Percentiles rank a stretch among this genome's conserved stretches.
phyloP scores from a whole-genome alignment of 2,888 invertebrate species.

The Phyllotreta striolata region DNA sequence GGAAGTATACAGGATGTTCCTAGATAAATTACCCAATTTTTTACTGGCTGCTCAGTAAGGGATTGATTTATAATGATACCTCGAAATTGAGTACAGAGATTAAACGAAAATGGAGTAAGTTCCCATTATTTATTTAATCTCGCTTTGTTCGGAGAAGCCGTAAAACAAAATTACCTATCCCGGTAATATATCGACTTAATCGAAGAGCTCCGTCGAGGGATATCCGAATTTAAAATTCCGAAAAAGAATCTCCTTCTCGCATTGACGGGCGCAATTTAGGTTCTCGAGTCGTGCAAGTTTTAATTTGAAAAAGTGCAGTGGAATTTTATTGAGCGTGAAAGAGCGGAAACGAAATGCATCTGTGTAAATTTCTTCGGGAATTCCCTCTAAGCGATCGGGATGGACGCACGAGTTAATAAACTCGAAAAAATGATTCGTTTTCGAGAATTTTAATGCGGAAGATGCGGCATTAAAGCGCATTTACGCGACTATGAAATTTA shows the following conservation, averaged over 20 bases:
- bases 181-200: conserved; percentile 14
- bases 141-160: conserved; percentile 1
- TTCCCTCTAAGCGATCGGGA: too few species aligned
- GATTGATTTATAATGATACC: too few species aligned
- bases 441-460: too few species aligned
- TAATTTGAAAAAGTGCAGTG: conserved; percentile 8
- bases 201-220: conserved; percentile 4
- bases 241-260: not conserved
- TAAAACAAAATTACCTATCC: conserved; percentile 12
- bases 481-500: not conserved
- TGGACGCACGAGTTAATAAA: too few species aligned
- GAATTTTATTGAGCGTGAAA: not conserved
- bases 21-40: too few species aligned
- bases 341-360: not conserved
- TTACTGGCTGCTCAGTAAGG: too few species aligned
- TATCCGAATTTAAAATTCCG: conserved; percentile 7
- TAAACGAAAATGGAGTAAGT: not conserved
- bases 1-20: too few species aligned
- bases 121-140: conserved; percentile 4
- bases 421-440: too few species aligned
- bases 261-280: not conserved
- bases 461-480: too few species aligned
- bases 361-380: too few species aligned
- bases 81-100: not conserved
- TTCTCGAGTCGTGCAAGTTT: conserved; percentile 1